Base-by-base conservation (phyloP, 2,888 invertebrate species). In the Himalopsyche tibetana region DNA sequence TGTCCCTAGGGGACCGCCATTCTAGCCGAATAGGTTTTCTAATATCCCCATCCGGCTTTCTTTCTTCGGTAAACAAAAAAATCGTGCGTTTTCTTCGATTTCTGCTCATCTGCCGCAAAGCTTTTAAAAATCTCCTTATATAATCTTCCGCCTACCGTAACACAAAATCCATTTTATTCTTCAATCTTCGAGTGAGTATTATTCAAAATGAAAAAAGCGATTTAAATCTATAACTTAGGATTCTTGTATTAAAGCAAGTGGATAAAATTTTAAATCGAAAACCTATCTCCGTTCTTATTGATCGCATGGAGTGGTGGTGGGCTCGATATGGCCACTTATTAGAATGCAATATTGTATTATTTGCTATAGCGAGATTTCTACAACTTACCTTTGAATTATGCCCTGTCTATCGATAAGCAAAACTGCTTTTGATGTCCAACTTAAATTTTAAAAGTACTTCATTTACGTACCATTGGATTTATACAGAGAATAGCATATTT, bases 21-120 rank as follows among this genome's bases (percentile, higher is more conserved):
- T 81, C 80, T 40, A 55, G 56, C 80, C 42, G 74, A 84, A 84
- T 84, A 51, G 84, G 84, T 81, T 84, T 81, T 38, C 55, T 36
- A 56, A 82, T 55, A 82, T 82, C 36, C 28, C 55, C 36, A 17
- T 36, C 45, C 82, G 42, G 82, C 74, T 74, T 74, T 28, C 55
- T 38, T 40, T 74, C 45, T 74, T 42, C 28, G 42, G 40, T 42
- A 56, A 74, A 63, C 74, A 28, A 80, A 84, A 38, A 84, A 45
- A 28, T 74, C 83, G 51, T 74, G 42, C 42, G 45, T 74, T 17
- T 38, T 19, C 79, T 79, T 45, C 36, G 38, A 42, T 80, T 84
- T 80, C 19, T 80, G 19, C 38, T 40, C 80, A 80, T 80, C 55
- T 12, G 40, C 38, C 45, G 40, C 12, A 45, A 74, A 63, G 63